Evolutionary conservation across 2,888 invertebrate species (phyloP), one percentile per base, ranked within the genome.

Genomic region (Pseudococcus longispinus): DNA sequence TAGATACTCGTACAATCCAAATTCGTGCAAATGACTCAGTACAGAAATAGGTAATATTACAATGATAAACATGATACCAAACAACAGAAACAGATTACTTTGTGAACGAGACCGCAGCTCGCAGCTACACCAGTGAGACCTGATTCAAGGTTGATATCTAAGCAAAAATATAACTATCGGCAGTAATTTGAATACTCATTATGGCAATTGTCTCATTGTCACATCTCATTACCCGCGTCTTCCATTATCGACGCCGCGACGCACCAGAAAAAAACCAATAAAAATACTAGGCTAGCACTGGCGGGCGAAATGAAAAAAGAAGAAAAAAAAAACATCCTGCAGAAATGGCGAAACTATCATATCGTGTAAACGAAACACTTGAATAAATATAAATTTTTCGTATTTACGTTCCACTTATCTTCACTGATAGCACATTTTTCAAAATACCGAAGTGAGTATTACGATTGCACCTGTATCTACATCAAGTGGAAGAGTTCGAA

Each of bases 211-310:
- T 70, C 29, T 70, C 70, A 29, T 70, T 70, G 70, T 70, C 32
- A 70, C 70, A 70, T 70, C 70, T 70, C 70, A 70, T 70, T 70
- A 70, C 70, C 70, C 70, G 70, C 15, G 70, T 70, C 29, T 70
- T 70, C 70, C n/a, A 65, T 65, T 65, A 46, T 13, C 15, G 13
- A 23, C 29, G 29, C 70, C 9, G 8, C 15, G 13, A 23, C 29
- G 29, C 70, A 18, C 29, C 18, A 1, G 29, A 70, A 29, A 70
- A 65, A 70, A 70, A 6, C 29, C 5, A 29, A 70, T 70, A 26
- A 29, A 70, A 70, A 20, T 23, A 23, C 60, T 23, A 23, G 9
- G 9, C 1, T 23, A 23, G n/a, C 51, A n/a, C 44, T 13, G 44
- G n/a, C 26, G 15, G 29, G 32, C 70, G 15, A 70, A 70, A 26